phyloP scores from a whole-genome alignment of 2,888 invertebrate genomes.

The Volucella bombylans region DNA sequence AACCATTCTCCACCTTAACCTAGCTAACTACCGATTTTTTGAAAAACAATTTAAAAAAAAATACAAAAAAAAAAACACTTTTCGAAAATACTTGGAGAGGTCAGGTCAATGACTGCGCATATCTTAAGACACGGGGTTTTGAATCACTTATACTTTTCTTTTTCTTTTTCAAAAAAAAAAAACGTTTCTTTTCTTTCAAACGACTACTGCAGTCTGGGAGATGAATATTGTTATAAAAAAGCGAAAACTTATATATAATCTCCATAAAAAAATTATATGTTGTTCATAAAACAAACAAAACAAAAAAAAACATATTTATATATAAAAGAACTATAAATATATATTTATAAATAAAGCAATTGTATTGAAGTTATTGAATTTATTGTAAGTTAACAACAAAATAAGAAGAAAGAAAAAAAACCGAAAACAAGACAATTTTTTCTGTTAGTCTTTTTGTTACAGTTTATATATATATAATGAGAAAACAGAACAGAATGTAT shows the following conservation, averaged over 20 bases:
- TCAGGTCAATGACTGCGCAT: constrained; percentile 75
- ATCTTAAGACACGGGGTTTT: constrained; percentile 74
- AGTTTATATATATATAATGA: constrained; percentile 52
- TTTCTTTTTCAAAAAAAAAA: constrained; percentile 12
- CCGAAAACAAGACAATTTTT: not conserved
- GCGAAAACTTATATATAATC: constrained; percentile 53
- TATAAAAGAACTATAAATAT: constrained; percentile 32
- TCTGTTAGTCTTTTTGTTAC: constrained; percentile 68
- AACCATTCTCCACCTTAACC: constrained; percentile 63
- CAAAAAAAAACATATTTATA: constrained; percentile 43
- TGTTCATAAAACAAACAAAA: constrained; percentile 65
- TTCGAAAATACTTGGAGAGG: not conserved
- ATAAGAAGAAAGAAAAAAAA: not conserved
- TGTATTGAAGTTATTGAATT: constrained; percentile 70
- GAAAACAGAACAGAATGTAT: constrained; percentile 56
- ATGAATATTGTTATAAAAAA: constrained; percentile 62
- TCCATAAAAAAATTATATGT: constrained; percentile 72
- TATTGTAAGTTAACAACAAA: constrained; percentile 73
- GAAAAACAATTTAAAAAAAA: constrained; percentile 57
- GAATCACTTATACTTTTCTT: not conserved
- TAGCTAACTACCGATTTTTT: constrained; percentile 65
- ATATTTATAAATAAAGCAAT: constrained; percentile 70
- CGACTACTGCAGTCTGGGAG: constrained; percentile 69
- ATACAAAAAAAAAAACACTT: constrained; percentile 12
- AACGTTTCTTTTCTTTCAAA: not conserved